Conservation (phyloP, 2,888 invertebrate species). For the Emmelina monodactyla region DNA sequence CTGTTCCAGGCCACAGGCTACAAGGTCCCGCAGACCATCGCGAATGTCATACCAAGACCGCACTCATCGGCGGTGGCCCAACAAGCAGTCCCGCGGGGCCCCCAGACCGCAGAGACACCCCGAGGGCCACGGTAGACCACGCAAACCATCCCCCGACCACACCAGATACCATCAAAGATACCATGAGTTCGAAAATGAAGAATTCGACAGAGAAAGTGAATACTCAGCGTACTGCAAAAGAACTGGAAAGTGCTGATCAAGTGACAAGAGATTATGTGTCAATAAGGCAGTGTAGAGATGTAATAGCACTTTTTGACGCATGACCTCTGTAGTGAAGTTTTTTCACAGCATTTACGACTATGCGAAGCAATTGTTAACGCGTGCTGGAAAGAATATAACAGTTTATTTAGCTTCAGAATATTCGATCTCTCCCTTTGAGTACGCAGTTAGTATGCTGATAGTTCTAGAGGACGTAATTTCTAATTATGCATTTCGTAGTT, state of each 20-base stretch:
- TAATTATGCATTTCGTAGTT: conserved; percentile 5
- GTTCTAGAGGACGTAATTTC: not conserved
- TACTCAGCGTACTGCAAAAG: conserved; percentile 34
- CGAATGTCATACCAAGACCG: conserved; percentile 39
- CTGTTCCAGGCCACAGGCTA: conserved; percentile 29
- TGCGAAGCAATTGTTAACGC: not conserved
- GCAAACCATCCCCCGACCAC: conserved; percentile 10
- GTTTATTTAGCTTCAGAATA: too few relatives aligned
- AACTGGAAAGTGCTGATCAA: conserved; percentile 36
- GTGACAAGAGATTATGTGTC: too few relatives aligned
- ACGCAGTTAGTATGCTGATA: too few relatives aligned
- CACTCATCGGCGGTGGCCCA: conserved; percentile 35
- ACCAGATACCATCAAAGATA: conserved; percentile 19
- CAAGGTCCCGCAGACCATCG: conserved; percentile 34
- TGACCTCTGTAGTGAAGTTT: too few relatives aligned
- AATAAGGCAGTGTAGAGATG: too few relatives aligned
- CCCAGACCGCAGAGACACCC: conserved; percentile 18
- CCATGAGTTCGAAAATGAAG: conserved; percentile 28
- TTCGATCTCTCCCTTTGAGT: too few relatives aligned
- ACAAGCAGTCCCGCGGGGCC: conserved; percentile 22
- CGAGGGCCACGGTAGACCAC: not conserved
- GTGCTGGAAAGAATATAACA: too few relatives aligned
- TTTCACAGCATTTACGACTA: too few relatives aligned
- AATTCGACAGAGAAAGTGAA: conserved; percentile 29
- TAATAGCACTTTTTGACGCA: too few relatives aligned